phyloP scores from a whole-genome alignment of 2,888 invertebrate species.

The Agonopterix alstromeriana region DNA sequence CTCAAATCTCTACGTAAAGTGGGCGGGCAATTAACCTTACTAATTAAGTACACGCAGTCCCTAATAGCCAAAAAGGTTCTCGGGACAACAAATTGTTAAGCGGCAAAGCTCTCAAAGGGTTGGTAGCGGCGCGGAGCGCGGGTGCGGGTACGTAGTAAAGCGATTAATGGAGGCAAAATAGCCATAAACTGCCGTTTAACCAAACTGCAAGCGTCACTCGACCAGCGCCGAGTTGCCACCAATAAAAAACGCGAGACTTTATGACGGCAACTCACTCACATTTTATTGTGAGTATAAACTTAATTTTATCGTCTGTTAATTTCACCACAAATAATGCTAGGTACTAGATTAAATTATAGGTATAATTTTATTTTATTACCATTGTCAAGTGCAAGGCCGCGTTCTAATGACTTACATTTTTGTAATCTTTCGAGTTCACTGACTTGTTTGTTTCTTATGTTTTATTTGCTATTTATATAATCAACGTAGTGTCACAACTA shows the following conservation, averaged over 20 bases:
- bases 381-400: conserved; percentile 59
- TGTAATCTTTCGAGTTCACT: conserved; percentile 24
- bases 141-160: conserved; percentile 72
- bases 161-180: conserved; percentile 76
- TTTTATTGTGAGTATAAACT: conserved; percentile 77
- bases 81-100: neutral
- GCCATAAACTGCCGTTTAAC: conserved; percentile 76
- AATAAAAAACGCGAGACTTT: conserved; percentile 77
- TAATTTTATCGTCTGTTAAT: conserved; percentile 77
- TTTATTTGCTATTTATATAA: neutral
- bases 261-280: conserved; percentile 77
- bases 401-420: conserved; percentile 36
- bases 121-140: conserved; percentile 13
- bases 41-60: conserved; percentile 4
- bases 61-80: neutral
- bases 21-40: neutral
- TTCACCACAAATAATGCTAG: conserved; percentile 75
- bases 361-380: conserved; percentile 56
- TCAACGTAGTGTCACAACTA: too few relatives aligned
- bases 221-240: conserved; percentile 65
- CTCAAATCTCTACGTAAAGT: neutral
- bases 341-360: conserved; percentile 60
- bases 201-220: conserved; percentile 75
- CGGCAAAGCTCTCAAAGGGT: neutral
- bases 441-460: conserved; percentile 15